phyloP scores from a whole-genome alignment of 2,797 vertebrate genomes.

The Neoniphon sammara region DNA sequence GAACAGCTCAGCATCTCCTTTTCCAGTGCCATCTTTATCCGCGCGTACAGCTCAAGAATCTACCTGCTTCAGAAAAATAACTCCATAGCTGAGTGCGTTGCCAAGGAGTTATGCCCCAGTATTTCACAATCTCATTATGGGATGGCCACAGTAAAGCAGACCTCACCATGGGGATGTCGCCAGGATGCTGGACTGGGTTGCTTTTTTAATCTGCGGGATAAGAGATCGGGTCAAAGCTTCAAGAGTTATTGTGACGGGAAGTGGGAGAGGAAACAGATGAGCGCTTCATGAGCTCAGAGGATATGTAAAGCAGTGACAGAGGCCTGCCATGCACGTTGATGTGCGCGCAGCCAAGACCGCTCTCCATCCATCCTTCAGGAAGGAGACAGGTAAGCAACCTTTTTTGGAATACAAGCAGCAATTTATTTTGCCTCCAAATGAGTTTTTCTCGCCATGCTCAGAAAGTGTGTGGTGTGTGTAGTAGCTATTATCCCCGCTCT shows the following conservation, averaged over 20 bases:
- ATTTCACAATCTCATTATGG: constrained; percentile 43
- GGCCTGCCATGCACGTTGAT: constrained; percentile 12
- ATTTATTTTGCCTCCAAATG: constrained; percentile 75
- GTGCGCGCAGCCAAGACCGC: background rate
- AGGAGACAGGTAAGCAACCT: constrained; percentile 50
- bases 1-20: constrained; percentile 17
- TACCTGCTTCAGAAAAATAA: background rate
- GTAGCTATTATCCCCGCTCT: constrained; percentile 74
- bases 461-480: constrained; percentile 55
- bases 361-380: constrained; percentile 54
- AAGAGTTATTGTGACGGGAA: constrained; percentile 35
- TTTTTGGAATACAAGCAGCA: constrained; percentile 57
- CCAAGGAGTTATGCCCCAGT: constrained; percentile 20
- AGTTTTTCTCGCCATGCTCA: constrained; percentile 64
- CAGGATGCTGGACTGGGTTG: background rate
- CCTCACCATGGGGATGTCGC: constrained; percentile 1
- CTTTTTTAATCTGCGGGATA: constrained; percentile 41
- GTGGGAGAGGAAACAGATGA: constrained; percentile 32
- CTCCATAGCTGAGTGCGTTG: background rate
- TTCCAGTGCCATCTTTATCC: background rate
- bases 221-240: constrained; percentile 15
- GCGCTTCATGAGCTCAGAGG: constrained; percentile 24
- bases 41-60: constrained; percentile 2
- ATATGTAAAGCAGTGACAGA: constrained; percentile 30
- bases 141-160: constrained; percentile 35